Conservation (phyloP, 37 sponge, comb jelly and placozoan species). For the Beroe ovata region DNA sequence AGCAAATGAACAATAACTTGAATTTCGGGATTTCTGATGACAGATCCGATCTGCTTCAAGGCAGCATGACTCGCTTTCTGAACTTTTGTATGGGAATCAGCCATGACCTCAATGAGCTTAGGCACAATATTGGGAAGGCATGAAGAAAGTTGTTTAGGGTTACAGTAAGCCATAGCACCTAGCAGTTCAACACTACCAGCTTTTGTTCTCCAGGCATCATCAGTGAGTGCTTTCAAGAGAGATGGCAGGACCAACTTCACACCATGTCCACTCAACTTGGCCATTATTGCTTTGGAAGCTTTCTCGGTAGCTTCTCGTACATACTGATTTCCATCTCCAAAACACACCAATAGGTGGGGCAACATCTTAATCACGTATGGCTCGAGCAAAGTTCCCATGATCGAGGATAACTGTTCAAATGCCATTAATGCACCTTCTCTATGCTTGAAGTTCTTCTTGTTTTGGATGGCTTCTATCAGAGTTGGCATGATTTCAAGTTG, state of each 20-base stretch:
- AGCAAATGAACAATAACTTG: constrained; percentile 87
- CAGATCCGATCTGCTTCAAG: constrained; percentile 95
- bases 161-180: constrained; percentile 98
- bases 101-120: constrained; percentile 81
- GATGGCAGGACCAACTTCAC: constrained; percentile 96
- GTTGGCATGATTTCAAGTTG: constrained; percentile 80
- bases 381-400: constrained; percentile 95
- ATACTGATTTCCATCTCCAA: constrained; percentile 96
- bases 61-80: constrained; percentile 86
- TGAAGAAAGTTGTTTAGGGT: constrained; percentile 96
- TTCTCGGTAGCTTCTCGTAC: constrained; percentile 92
- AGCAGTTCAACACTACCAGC: constrained; percentile 93
- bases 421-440: constrained; percentile 95
- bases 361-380: constrained; percentile 94
- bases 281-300: constrained; percentile 92
- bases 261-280: constrained; percentile 93
- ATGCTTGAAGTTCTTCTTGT: constrained; percentile 94
- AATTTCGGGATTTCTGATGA: constrained; percentile 98
- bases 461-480: constrained; percentile 81
- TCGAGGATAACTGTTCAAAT: constrained; percentile 84
- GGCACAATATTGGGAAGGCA: constrained; percentile 97
- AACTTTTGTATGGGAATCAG: constrained; percentile 97
- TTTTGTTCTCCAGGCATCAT: constrained; percentile 98
- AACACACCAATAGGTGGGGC: constrained; percentile 89
- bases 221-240: constrained; percentile 86